A percentile compares a stretch with the other conserved stretches of the same genome.
phyloP scores from a whole-genome alignment of 2,797 vertebrate genomes.

The Semotilus atromaculatus region DNA sequence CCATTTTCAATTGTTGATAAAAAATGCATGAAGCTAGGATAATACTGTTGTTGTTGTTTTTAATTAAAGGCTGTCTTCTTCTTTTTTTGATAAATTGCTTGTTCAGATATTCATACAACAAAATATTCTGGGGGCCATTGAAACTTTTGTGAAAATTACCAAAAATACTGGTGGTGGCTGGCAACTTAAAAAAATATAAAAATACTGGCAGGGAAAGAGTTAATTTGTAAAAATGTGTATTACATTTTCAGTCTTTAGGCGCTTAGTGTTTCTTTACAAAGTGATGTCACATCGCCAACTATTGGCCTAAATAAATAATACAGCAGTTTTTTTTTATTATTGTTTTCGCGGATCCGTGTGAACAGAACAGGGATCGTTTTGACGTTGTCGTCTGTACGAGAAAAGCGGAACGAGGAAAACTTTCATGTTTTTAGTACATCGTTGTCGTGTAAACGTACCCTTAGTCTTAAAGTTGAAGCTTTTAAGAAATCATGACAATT shows the following conservation, averaged over 20 bases:
- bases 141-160: too few species aligned
- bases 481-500: conserved; percentile 32
- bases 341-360: neutral
- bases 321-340: neutral
- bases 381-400: neutral
- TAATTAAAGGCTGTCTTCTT: too few species aligned
- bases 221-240: too few species aligned
- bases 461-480: conserved; percentile 16
- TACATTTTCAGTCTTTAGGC: neutral
- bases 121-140: too few species aligned
- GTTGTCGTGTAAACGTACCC: neutral
- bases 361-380: neutral
- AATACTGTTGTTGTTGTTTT: too few species aligned
- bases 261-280: neutral
- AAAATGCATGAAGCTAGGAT: too few species aligned
- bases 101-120: too few species aligned
- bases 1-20: too few species aligned
- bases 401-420: neutral
- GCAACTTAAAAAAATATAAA: too few species aligned
- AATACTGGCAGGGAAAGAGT: too few species aligned
- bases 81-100: too few species aligned
- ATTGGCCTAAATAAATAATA: neutral
- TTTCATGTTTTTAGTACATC: neutral
- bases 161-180: too few species aligned
- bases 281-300: neutral